Evolutionary conservation across 1,140 invertebrate species (phyloP).

Genomic region (Eurosta solidaginis): DNA sequence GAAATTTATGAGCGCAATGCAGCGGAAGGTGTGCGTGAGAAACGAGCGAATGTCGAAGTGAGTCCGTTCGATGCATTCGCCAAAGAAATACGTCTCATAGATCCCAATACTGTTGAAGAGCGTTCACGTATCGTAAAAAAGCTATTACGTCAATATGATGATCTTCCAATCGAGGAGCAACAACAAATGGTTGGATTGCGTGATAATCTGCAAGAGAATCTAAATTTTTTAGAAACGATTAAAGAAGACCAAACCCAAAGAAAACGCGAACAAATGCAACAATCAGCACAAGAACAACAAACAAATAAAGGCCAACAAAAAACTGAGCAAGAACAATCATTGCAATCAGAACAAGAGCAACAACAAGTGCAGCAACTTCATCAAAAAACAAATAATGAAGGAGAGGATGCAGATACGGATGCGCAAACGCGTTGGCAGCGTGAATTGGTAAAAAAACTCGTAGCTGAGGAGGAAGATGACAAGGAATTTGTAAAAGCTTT

Average conservation of each 20-base stretch:
- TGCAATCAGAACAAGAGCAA: not conserved
- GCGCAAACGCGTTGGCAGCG: not conserved
- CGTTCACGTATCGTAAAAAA: constrained; percentile 50
- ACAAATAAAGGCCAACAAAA: too few relatives aligned
- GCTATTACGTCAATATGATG: constrained; percentile 46
- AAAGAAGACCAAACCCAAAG: constrained; percentile 15
- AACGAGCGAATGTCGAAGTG: constrained; percentile 36
- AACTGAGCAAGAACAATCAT: not conserved
- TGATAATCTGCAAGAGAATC: constrained; percentile 47
- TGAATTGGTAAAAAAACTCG: not conserved
- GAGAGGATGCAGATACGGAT: not conserved
- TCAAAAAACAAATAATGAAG: not conserved
- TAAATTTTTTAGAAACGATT: constrained; percentile 39
- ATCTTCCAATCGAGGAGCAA: constrained; percentile 46
- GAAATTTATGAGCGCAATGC: constrained; percentile 39
- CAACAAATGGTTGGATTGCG: constrained; percentile 31
- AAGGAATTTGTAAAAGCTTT: not conserved
- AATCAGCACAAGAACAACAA: not conserved
- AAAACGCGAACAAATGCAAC: not conserved
- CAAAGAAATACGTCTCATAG: constrained; percentile 39
- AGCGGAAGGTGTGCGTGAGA: constrained; percentile 41
- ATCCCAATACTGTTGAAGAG: constrained; percentile 41
- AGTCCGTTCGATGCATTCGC: constrained; percentile 37
- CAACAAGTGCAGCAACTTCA: not conserved
- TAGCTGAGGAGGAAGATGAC: not conserved